Base-by-base conservation (phyloP, 2,797 vertebrate genomes). In the Pagetopsis macropterus region DNA sequence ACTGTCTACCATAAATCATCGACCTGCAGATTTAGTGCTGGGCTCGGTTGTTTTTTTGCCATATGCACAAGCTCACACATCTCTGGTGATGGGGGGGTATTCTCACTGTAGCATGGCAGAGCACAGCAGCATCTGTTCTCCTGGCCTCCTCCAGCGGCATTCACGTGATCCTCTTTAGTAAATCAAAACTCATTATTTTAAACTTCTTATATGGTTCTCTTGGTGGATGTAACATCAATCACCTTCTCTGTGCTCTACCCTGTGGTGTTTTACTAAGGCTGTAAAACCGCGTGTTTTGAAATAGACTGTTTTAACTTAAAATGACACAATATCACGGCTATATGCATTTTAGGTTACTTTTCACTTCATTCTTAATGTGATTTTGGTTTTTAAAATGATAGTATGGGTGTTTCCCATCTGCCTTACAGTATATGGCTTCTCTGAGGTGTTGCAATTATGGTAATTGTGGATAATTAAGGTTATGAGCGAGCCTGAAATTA, bases 391-490 rank as follows among this genome's bases (percentile, higher is more conserved):
- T 43, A 48, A 57, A 23, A 37, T 41, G 64, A 9, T 50, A 7
- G 23, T 65, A 74, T 75, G 60, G 33, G 23, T 64, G 54, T 73
- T 72, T 45, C 64, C 50, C n/a, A 14, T 12, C 31, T 51, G 16
- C 48, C 43, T 16, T 15, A 37, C 33, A 37, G 33, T 37, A 76
- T 37, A 48, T 31, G 14, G 27, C 44, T 51, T 61, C 27, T 70
- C 44, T 75, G 31, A 72, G 23, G 60, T 58, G 4, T n/a, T 49
- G 49, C 44, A 58, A 44, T 79, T 78, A 84, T 65, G 75, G 21
- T 78, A 74, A 74, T 46, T 50, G 57, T 44, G 72, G 65, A 51
- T 73, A 77, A 87, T 83, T 74, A 56, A 62, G 1, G 31, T 69
- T 0, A 59, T 9, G 43, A 74, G 52, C 15, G 9, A 72, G 59